These are phyloP conservation scores for Noctuana brunneofusca DNA, from an alignment of 2,888 invertebrate species.

Conservation along the genomic window DNA sequence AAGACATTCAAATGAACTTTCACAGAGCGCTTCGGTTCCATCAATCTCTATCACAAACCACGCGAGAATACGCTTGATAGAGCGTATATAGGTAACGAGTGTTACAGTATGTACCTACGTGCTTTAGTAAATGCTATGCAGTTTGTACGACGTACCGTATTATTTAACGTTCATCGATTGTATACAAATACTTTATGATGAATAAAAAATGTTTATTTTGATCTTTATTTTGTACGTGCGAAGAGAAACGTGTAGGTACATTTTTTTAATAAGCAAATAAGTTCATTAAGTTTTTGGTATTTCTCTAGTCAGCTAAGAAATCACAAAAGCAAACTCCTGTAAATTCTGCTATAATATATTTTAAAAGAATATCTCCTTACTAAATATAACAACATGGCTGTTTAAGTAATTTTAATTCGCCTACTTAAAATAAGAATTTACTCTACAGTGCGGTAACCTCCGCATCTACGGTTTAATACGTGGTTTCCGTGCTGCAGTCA, in stretches of 20 bases:
- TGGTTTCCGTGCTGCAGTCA: slow-evolving; percentile 19
- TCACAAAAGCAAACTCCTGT: too few relatives aligned
- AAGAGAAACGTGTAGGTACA: too few relatives aligned
- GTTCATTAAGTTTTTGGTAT: too few relatives aligned
- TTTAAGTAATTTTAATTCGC: background rate
- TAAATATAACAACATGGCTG: too few relatives aligned
- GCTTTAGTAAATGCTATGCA: background rate
- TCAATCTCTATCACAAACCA: slow-evolving; percentile 52
- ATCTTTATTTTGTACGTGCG: too few relatives aligned
- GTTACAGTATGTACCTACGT: slow-evolving; percentile 2
- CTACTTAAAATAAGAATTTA: background rate
- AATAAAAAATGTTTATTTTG: too few relatives aligned
- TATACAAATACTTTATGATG: too few relatives aligned
- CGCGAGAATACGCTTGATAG: slow-evolving; percentile 33
- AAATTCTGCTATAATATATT: too few relatives aligned
- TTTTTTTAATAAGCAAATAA: too few relatives aligned
- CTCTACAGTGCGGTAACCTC: background rate
- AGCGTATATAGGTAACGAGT: slow-evolving; percentile 24
- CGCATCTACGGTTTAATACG: background rate
- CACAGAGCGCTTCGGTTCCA: slow-evolving; percentile 43
- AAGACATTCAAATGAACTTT: slow-evolving; percentile 43
- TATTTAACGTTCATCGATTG: too few relatives aligned
- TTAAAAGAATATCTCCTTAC: background rate
- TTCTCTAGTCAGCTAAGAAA: too few relatives aligned
- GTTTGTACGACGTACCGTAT: too few relatives aligned